Evolutionary conservation across 2,888 invertebrate species (phyloP).

Genomic region (Lasioglossum malachurum): DNA sequence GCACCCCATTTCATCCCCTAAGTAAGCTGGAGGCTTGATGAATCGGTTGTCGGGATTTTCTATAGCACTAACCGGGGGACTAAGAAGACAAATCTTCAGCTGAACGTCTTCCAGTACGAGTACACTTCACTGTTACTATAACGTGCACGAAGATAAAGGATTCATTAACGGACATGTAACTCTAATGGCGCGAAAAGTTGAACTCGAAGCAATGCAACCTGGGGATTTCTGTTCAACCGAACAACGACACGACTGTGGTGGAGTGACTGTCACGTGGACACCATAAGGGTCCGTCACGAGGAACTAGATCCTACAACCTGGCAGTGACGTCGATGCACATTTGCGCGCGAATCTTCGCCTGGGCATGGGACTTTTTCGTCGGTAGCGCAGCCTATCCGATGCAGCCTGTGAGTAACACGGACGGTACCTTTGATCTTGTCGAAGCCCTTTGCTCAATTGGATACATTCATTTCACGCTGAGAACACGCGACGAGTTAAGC

Average conservation of each 20-base stretch:
- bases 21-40: neutral
- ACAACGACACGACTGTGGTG: neutral
- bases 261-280: neutral
- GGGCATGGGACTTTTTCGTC: slow-evolving; percentile 80
- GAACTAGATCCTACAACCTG: slow-evolving; percentile 33
- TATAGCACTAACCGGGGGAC: neutral
- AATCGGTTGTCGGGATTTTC: neutral
- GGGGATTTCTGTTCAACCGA: neutral
- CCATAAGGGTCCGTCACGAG: neutral
- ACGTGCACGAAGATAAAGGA: neutral
- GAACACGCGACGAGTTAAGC: neutral
- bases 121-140: neutral
- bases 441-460: neutral
- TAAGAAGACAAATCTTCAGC: neutral
- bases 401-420: slow-evolving; percentile 78
- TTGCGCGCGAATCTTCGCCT: slow-evolving; percentile 79
- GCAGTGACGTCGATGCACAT: slow-evolving; percentile 79
- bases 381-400: slow-evolving; percentile 77
- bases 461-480: neutral
- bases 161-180: neutral
- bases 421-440: neutral
- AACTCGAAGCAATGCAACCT: neutral
- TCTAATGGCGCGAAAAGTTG: slow-evolving; percentile 15
- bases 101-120: neutral
- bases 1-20: neutral